Base-by-base conservation (phyloP, 2,113 vertebrate genomes). In the Mustela nigripes region DNA sequence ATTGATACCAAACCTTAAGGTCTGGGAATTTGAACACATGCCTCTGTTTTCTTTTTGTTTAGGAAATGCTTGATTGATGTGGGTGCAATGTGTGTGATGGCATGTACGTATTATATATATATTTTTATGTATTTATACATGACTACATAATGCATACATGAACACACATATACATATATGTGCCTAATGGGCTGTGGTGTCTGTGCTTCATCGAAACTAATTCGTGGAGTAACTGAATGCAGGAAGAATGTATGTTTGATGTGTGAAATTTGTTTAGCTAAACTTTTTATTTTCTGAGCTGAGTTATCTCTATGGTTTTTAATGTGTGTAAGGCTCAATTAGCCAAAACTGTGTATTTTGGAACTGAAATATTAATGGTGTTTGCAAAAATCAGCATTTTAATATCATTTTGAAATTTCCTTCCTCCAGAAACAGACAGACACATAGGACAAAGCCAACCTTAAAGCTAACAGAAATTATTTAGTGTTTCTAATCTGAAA, bases 321-420 rank as follows among this genome's bases (percentile, higher is more conserved):
- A 95, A 93, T 79, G 90, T 81, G 21, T 80, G 71, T 97, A 89
- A 1, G 26, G 92, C 89, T 98, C 97, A 63, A 79, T 96, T 97
- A 98, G 95, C 98, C 98, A 97, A 93, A 96, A 1, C 19, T 92
- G 94, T 45, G 26, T 92, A 88, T 92, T 98, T 98, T 97, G 96
- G n/a, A 97, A 97, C 94, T 97, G 97, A 88, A 96, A 33, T 18
- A 76, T 96, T 80, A 96, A 63, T 98, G 95, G 97, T 96, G 92
- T 98, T 98, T 98, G 94, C 79, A 90, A 97, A 98, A 98, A 96
- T 97, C 58, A 88, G 78, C 45, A 93, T 92, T 94, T 98, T 98
- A 67, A 96, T 97, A 84, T 96, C 94, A 97, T 98, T 98, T 97
- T 95, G 96, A 97, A 97, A 96, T 97, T 65, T 18, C 85, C 31